Conservation (phyloP, 2,888 invertebrate species). For the Rhamphomyia laevipes region DNA sequence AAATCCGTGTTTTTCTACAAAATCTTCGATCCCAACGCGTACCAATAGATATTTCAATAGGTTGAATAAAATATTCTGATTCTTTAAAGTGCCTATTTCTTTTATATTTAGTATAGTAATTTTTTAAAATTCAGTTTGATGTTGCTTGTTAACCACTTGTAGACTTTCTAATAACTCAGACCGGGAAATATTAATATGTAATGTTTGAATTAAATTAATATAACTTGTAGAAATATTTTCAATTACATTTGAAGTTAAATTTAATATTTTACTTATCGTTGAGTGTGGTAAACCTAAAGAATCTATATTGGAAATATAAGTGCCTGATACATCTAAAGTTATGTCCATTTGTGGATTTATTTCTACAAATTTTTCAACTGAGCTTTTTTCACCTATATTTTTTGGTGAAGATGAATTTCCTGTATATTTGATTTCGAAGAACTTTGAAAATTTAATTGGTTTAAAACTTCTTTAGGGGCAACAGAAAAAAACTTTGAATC, state of each 20-base stretch:
- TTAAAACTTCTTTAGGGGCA: not conserved
- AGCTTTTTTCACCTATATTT: no score
- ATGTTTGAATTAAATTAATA: not conserved
- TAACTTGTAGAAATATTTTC: not conserved
- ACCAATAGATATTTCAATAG: conserved; percentile 3
- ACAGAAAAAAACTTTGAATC: not conserved
- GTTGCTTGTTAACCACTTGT: not conserved
- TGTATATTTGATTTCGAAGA: not conserved
- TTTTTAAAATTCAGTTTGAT: not conserved
- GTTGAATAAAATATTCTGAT: conserved; percentile 2
- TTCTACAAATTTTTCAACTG: no score
- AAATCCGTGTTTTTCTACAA: conserved; percentile 4
- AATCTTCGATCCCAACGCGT: conserved; percentile 7
- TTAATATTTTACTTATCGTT: conserved; percentile 4
- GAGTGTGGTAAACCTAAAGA: conserved; percentile 2
- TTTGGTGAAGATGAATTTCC: not conserved
- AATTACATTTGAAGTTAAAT: conserved; percentile 4
- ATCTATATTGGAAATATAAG: not conserved
- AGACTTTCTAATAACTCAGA: not conserved
- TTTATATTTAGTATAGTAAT: conserved; percentile 4
- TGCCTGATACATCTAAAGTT: no score
- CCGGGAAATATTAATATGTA: no score
- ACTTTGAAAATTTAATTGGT: not conserved
- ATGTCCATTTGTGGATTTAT: no score
- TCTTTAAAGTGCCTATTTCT: conserved; percentile 1